These are phyloP conservation scores for Sylvicola fuscatus DNA, from an alignment of 2,888 invertebrate species.

Conservation along the genomic window DNA sequence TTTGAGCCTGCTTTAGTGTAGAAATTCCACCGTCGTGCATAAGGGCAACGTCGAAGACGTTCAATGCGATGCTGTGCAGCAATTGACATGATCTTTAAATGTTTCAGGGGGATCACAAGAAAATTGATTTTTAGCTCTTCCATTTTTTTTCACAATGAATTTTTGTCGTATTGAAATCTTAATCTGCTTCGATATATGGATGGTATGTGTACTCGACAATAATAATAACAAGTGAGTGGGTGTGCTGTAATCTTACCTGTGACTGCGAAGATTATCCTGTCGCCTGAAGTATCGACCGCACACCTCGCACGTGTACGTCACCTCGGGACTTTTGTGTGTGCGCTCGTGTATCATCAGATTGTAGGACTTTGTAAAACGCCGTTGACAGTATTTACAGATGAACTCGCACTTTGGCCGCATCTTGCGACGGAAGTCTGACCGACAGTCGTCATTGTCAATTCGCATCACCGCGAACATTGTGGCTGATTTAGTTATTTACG, in stretches of 20 bases:
- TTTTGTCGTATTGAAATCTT: too few relatives aligned
- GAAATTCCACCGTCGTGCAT: too few relatives aligned
- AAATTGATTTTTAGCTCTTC: too few relatives aligned
- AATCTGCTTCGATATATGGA: too few relatives aligned
- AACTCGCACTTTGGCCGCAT: slow-evolving; percentile 92
- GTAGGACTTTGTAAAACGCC: slow-evolving; percentile 96
- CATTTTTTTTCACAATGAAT: too few relatives aligned
- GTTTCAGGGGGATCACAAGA: too few relatives aligned
- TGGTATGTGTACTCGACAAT: too few relatives aligned
- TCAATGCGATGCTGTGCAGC: too few relatives aligned
- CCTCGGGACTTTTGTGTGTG: slow-evolving; percentile 91
- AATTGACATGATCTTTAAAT: too few relatives aligned
- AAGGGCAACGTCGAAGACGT: too few relatives aligned
- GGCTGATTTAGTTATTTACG: slow-evolving; percentile 13
- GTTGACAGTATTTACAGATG: slow-evolving; percentile 94
- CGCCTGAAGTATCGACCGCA: slow-evolving; percentile 96
- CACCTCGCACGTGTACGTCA: slow-evolving; percentile 92
- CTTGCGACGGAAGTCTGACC: slow-evolving; percentile 69
- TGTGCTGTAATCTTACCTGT: slow-evolving; percentile 48
- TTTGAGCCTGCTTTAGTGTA: too few relatives aligned
- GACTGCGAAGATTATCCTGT: slow-evolving; percentile 89
- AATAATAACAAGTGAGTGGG: too few relatives aligned
- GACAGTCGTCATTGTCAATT: slow-evolving; percentile 71
- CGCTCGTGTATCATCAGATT: slow-evolving; percentile 97
- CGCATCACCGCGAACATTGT: slow-evolving; percentile 82